Conservation (phyloP, 2,113 vertebrate species). For the Crotophaga sulcirostris region DNA sequence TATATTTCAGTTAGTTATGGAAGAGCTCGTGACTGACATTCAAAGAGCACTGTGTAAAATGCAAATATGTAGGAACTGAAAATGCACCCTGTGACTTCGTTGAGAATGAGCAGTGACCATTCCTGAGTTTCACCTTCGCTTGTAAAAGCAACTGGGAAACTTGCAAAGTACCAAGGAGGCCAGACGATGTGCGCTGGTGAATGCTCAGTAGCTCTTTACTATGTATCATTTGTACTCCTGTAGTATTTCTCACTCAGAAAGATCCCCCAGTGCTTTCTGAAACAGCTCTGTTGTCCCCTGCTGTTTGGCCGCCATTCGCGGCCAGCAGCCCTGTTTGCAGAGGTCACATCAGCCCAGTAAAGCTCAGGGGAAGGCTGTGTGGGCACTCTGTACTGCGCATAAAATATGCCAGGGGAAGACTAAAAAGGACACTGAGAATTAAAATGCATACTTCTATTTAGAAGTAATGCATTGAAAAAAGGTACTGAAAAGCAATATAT, state of each 20-base stretch:
- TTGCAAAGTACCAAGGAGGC: not conserved
- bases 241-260: not conserved
- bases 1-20: not conserved
- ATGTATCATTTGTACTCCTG: not conserved
- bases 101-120: not conserved
- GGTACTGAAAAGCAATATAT: not conserved
- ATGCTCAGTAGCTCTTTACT: not conserved
- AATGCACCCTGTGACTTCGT: not conserved
- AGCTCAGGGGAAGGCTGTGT: not conserved
- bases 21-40: not conserved
- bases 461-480: not conserved
- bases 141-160: not conserved
- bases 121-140: not conserved
- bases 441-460: not conserved
- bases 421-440: not conserved
- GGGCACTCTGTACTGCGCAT: not conserved
- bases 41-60: not conserved
- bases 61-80: not conserved
- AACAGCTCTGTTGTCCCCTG: not conserved
- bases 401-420: not conserved
- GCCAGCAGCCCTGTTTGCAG: not conserved
- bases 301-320: not conserved
- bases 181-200: not conserved
- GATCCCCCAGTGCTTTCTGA: not conserved
- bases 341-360: not conserved